A percentile compares a stretch with the other conserved stretches of the same genome.
Evolutionary conservation across 2,888 invertebrate genomes (phyloP).

Genomic region (Strigamia maritima): DNA sequence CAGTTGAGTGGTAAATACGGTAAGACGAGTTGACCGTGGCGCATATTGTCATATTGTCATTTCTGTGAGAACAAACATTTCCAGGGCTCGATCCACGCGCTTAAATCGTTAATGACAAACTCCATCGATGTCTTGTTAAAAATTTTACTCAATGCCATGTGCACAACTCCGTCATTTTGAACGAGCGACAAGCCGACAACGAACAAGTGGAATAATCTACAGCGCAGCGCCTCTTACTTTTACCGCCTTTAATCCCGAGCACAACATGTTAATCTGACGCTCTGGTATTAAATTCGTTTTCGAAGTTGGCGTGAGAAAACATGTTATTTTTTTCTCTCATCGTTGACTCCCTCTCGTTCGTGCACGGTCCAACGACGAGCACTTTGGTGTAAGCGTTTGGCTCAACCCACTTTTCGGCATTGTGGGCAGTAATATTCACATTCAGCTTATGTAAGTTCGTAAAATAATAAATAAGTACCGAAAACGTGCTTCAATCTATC

Average conservation of each 20-base stretch:
- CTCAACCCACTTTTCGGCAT: slow-evolving; percentile 57
- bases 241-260: slow-evolving; percentile 59
- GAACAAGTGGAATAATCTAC: slow-evolving; percentile 96
- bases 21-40: slow-evolving; percentile 82
- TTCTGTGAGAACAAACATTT: slow-evolving; percentile 61
- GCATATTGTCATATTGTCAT: slow-evolving; percentile 59
- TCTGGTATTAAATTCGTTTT: slow-evolving; percentile 81
- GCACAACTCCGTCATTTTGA: slow-evolving; percentile 95
- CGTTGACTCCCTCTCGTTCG: slow-evolving; percentile 81
- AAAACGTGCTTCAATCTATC: slow-evolving; percentile 61
- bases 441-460: slow-evolving; percentile 64
- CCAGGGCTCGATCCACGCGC: slow-evolving; percentile 61
- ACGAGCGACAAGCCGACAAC: slow-evolving; percentile 87
- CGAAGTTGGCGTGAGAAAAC: slow-evolving; percentile 70
- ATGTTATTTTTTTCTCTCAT: slow-evolving; percentile 80
- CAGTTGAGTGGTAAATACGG: slow-evolving; percentile 81
- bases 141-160: slow-evolving; percentile 72
- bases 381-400: slow-evolving; percentile 69
- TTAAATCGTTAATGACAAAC: slow-evolving; percentile 69
- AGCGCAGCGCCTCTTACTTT: slow-evolving; percentile 74
- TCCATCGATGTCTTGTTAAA: slow-evolving; percentile 67
- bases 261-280: slow-evolving; percentile 73
- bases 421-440: slow-evolving; percentile 60
- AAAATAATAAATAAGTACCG: slow-evolving; percentile 69
- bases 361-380: slow-evolving; percentile 93